Evolutionary conservation across 2,113 vertebrate genomes (phyloP).

Genomic region (Halcyon malimbica): DNA sequence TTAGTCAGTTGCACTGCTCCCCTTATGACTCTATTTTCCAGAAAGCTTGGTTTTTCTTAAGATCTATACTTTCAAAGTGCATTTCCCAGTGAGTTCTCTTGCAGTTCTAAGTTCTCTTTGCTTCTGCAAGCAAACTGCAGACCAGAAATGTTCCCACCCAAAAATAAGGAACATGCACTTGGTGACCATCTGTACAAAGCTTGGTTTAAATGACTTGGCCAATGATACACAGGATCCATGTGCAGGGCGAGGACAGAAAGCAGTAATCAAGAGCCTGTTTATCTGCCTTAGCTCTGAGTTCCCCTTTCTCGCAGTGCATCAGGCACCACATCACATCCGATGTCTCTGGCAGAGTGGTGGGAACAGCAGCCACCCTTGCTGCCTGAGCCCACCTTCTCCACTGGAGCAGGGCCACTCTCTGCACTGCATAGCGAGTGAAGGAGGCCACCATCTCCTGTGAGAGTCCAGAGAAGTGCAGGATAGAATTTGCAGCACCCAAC

Average conservation of each 20-base stretch:
- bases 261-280: not conserved
- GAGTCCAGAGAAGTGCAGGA: not conserved
- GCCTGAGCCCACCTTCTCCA: not conserved
- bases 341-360: not conserved
- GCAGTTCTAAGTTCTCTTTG: not conserved
- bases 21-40: not conserved
- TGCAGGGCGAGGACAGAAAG: not conserved
- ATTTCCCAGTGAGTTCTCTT: not conserved
- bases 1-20: not conserved
- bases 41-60: not conserved
- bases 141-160: not conserved
- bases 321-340: fast-evolving
- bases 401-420: not conserved
- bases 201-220: not conserved
- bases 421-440: fast-evolving
- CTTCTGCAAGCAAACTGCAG: not conserved
- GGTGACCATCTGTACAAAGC: not conserved
- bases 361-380: not conserved
- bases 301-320: not conserved
- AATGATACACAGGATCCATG: not conserved
- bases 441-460: not conserved
- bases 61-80: not conserved
- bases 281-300: not conserved
- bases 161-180: not conserved
- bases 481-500: not conserved